Base-by-base conservation (phyloP, 2,797 vertebrate species). In the Scolopax bukidnonensis region DNA sequence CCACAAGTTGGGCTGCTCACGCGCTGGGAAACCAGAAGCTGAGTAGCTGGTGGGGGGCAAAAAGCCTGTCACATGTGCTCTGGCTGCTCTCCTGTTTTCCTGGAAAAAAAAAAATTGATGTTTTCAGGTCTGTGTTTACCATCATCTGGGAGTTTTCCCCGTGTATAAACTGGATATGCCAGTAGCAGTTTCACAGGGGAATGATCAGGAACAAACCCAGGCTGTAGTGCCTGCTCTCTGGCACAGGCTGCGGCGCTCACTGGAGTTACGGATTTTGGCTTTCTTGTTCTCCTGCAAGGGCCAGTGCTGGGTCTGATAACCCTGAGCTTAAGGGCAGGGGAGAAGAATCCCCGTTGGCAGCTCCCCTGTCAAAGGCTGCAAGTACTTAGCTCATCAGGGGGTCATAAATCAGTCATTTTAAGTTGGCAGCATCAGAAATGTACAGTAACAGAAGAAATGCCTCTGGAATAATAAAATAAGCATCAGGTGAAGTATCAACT, bases 151-250 rank as follows among this genome's bases (percentile, higher is more conserved):
- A 76, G 23, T 40, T 84, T 76, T 57, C 11, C 21, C 16, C 11
- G 16, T 79, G 7, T 1, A 16, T 27, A 54, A 65, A 30, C 40
- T 40, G 0, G 1, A 41, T 48, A 47, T 1, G 19, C 47, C 32
- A 23, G 19, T 47, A 28, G 61, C 47, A 43, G 32, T 63, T 77
- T 64, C 68, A n/a, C 16, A 19, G 19, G 36, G 19, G 18, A 80
- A 43, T 1, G 7, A 53, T 33, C n/a, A 70, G 71, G 81, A 89
- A 16, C 32, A 60, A 77, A 78, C 5, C 6, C 59, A 36, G 38
- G 64, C 30, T 38, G 63, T 10, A 17, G 14, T 2, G 13, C 64
- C 54, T 24, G 28, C 67, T 61, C 48, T 17, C 48, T 0, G 1
- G 53, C 48, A 61, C 17, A 54, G 54, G 28, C 74, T 73, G 59